Base-by-base conservation (phyloP, 2,113 vertebrate genomes). In the Centrocercus urophasianus region DNA sequence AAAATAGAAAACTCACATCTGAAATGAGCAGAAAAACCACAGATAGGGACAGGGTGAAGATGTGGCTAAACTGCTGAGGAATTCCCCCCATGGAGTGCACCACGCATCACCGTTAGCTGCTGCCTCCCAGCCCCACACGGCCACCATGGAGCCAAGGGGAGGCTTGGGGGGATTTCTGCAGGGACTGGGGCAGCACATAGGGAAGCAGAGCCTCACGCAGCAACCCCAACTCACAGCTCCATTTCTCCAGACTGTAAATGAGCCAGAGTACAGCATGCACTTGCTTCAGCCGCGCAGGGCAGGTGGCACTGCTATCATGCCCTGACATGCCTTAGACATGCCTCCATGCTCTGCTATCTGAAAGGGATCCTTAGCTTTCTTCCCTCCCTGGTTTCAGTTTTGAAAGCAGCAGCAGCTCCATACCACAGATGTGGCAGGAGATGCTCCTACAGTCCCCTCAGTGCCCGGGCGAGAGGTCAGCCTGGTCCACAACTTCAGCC, bases 81-180 rank as follows among this genome's bases (percentile, higher is more conserved):
- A 95, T 95, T 96, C 95, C 94, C 94, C 94, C 6, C 5, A 15
- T 1, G 4, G 83, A 86, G 56, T 0, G 1, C 88, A 69, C 67
- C 1, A 2, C 5, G 43, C 7, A 4, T 86, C 83, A 81, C 69
- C 69, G 25, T 4, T 30, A 13, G 17, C 72, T 48, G 64, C 59
- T 72, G 64, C 69, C 36, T 77, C 48, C 42, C 5, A 2, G 64
- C 40, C 45, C 72, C 83, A 81, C 6, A 4, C 43, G 56, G 43
- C 52, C 83, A 79, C 63, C 52, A 32, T 1, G 0, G 60, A 20
- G n/a, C n/a, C 54, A 36, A 19, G 3, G 27, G 3, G 3, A 81
- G 70, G 66, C 16, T 4, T 66, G 54, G 64, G 89, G 89, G 86
- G 91, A 86, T 90, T 95, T 96, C 92, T 94, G 89, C 61, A 32